Evolutionary conservation across 2,888 invertebrate genomes (phyloP), one percentile per base, ranked within the genome.

Genomic region (Oscheius myriophilus): DNA sequence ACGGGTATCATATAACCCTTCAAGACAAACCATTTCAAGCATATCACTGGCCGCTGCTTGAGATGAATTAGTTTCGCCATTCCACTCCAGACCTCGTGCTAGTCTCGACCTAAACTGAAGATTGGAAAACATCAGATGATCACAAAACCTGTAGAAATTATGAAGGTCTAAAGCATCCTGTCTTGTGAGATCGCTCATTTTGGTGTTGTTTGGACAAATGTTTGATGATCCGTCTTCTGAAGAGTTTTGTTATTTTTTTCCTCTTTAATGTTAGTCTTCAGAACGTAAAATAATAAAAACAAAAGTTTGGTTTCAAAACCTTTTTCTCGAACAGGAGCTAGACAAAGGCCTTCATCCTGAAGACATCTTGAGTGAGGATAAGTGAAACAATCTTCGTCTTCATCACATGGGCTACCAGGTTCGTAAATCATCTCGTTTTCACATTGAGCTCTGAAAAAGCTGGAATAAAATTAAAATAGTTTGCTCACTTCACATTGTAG

Each of bases 371-470:
- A 77, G 23, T 70, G 67, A 2, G 76, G 76, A 68, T 77, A 77
- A 14, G 76, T 77, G 45, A 68, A 74, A 41, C 76, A 77, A 26
- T 77, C 74, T 7, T 71, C 74, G 39, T 77, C 71, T 16, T 58
- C 53, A 54, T 63, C 55, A 25, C 76, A 77, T 16, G 76, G 72
- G n/a, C 67, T 69, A 12, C 76, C 76, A 16, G 69, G 67, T 25
- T 77, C 76, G 26, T 77, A 77, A 42, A 77, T 77, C 71, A 73
- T 77, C 42, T 77, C 76, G 39, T 69, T 64, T 23, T 75, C 75
- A 42, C 70, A 69, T 67, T 75, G 75, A 18, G 75, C 75, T 71
- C 75, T 72, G 65, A 39, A 61, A 42, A 53, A 25, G 33, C 23
- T 42, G 33, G 25, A 58, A n/a, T 41, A 6, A 57, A 11, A 1